Percentiles rank a stretch among this genome's conserved stretches.
These are phyloP conservation scores for Lepidochitona cinerea DNA, from an alignment of 2,888 invertebrate genomes.

Conservation along the genomic window DNA sequence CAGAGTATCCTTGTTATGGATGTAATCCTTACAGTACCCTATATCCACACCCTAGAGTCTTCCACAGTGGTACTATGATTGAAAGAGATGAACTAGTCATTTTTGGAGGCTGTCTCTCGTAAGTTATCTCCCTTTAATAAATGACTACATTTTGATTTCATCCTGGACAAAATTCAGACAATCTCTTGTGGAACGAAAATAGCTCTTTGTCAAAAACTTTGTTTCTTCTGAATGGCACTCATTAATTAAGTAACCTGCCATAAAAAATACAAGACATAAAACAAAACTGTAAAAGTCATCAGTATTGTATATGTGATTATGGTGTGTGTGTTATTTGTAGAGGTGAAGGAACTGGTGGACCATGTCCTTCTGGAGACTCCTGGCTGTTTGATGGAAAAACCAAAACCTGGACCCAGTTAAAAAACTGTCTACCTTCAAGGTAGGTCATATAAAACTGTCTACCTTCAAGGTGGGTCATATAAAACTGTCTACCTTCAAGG, in stretches of 20 bases:
- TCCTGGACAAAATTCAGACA: no score
- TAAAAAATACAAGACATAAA: no score
- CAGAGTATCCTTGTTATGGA: conserved; percentile 12
- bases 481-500: no score
- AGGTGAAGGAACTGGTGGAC: conserved; percentile 42
- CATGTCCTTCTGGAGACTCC: conserved; percentile 46
- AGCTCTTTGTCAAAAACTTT: no score
- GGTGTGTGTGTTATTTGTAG: no score
- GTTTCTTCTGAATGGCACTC: no score
- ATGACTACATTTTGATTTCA: no score
- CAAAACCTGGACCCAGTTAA: conserved; percentile 32
- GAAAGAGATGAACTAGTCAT: conserved; percentile 35
- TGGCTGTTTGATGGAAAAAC: conserved; percentile 41
- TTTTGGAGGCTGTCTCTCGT: conserved; percentile 48
- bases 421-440: conserved; percentile 39
- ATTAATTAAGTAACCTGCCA: no score
- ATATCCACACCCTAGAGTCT: conserved; percentile 44
- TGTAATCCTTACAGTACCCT: conserved; percentile 36
- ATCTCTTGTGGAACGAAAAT: no score
- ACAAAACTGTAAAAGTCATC: no score
- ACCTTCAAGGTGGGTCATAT: no score
- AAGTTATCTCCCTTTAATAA: neutral
- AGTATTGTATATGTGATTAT: no score
- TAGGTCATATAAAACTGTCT: neutral
- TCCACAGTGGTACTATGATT: conserved; percentile 37